A percentile compares a stretch with the other conserved stretches of the same genome.
These are phyloP conservation scores for Xylocampa areola DNA, from an alignment of 2,888 invertebrate genomes.

Conservation along the genomic window DNA sequence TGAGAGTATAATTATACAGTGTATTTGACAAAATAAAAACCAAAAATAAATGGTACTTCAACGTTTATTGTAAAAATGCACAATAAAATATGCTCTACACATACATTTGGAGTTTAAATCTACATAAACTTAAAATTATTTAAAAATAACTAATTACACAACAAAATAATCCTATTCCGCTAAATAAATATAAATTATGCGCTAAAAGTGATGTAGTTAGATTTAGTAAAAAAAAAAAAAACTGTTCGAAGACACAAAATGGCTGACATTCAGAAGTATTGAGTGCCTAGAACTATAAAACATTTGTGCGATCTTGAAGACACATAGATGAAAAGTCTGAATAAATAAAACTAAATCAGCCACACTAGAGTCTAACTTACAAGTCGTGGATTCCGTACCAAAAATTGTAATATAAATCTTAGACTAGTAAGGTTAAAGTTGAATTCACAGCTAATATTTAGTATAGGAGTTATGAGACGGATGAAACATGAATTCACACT, in stretches of 20 bases:
- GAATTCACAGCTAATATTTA: conserved; percentile 12
- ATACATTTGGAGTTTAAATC: conserved; percentile 42
- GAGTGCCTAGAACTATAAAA: conserved; percentile 4
- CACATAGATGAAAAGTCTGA: conserved; percentile 7
- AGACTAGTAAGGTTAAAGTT: neutral
- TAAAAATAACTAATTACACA: conserved; percentile 40
- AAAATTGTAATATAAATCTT: neutral
- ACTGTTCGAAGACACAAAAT: conserved; percentile 34
- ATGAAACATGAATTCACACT: conserved; percentile 2
- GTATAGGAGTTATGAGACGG: conserved; percentile 1
- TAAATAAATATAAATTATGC: conserved; percentile 45
- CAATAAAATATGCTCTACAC: conserved; percentile 34
- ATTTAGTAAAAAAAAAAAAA: conserved; percentile 31
- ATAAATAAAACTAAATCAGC: conserved; percentile 21
- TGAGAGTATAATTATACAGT: neutral
- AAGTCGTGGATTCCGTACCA: conserved; percentile 14
- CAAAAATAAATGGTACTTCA: conserved; percentile 43
- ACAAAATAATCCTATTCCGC: conserved; percentile 37
- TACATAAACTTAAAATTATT: conserved; percentile 40
- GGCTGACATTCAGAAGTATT: conserved; percentile 33
- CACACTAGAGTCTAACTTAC: conserved; percentile 8
- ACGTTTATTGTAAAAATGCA: conserved; percentile 47
- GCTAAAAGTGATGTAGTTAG: conserved; percentile 42
- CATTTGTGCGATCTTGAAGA: conserved; percentile 7
- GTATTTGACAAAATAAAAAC: conserved; percentile 11